Evolutionary conservation across 2,113 vertebrate genomes (phyloP).

Genomic region (Gymnarchus niloticus): DNA sequence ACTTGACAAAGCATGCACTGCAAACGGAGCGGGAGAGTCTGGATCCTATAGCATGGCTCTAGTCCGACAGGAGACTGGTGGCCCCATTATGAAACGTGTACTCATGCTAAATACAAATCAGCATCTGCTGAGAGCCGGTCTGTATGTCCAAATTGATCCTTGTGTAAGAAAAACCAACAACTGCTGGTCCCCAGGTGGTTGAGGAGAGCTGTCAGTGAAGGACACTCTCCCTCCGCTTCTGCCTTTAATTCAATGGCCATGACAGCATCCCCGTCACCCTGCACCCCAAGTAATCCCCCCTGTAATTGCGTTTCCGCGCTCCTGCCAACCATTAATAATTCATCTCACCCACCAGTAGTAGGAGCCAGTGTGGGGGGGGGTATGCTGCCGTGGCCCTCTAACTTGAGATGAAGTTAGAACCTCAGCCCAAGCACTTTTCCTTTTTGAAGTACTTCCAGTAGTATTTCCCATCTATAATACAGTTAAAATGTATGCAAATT

Average conservation of each 20-base stretch:
- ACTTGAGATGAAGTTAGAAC: not conserved
- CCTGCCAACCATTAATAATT: constrained; percentile 70
- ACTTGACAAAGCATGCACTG: not conserved
- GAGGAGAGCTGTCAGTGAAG: not conserved
- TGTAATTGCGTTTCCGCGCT: constrained; percentile 68
- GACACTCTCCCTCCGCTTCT: constrained; percentile 20
- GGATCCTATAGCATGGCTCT: not conserved
- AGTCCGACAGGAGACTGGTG: not conserved
- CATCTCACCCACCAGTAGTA: constrained; percentile 53
- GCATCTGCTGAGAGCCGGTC: not conserved
- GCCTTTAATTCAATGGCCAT: constrained; percentile 64
- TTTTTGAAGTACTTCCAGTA: not conserved
- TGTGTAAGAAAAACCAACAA: not conserved
- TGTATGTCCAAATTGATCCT: not conserved
- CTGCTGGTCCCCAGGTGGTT: constrained; percentile 1
- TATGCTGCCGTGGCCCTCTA: not conserved
- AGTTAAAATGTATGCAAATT: not conserved
- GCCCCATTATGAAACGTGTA: not conserved
- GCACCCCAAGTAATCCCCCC: constrained; percentile 61
- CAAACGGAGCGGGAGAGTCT: not conserved
- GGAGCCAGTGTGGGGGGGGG: not conserved
- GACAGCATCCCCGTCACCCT: constrained; percentile 54
- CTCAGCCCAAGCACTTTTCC: not conserved
- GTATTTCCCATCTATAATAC: not conserved
- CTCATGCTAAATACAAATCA: not conserved